Base-by-base conservation (phyloP, 2,888 invertebrate species). In the Phyllotreta cruciferae region DNA sequence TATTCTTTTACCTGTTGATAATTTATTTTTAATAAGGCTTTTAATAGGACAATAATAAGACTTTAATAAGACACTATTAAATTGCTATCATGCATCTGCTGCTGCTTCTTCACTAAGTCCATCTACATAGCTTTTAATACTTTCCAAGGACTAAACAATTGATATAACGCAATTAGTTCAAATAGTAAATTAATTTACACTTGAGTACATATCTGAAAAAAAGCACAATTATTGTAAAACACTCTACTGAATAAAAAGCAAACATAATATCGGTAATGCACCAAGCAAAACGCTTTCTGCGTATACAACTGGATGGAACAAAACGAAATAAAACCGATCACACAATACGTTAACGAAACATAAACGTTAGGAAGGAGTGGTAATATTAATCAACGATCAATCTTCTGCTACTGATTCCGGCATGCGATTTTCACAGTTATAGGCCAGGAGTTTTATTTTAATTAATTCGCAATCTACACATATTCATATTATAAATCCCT, bases 311-410 rank as follows among this genome's bases (percentile, higher is more conserved):
- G 11, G 45, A 44, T 9, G 5, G 45, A 13, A 44, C 8, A n/a
- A 37, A 42, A 39, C 39, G 42, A 58, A 42, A 58, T 42, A 41
- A 58, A 58, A 58, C 35, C 52, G 36, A 50, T 50, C 4, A 9
- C 38, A 45, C 24, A 35, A 38, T 47, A 14, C 56, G 44, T 45
- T 56, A 57, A 24, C 24, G 47, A 5, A 14, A 47, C 24, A 34
- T 14, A 47, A 47, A 47, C 49, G 37, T 49, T 57, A 39, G 41
- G 39, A 58, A 58, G 50, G 58, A 58, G 58, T 50, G 50, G 58
- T 58, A 58, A 41, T 63, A 64, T 62, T 64, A 62, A 68, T 63
- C 61, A 66, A 65, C 63, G 63, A 68, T 66, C 70, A 70, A 70
- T 67, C 67, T 63, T 67, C 60, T 61, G 60, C 35, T 64, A 67